A percentile compares a stretch with the other conserved stretches of the same genome.
These are phyloP conservation scores for Mylabris sibirica DNA, from an alignment of 2,888 invertebrate species.

Conservation along the genomic window DNA sequence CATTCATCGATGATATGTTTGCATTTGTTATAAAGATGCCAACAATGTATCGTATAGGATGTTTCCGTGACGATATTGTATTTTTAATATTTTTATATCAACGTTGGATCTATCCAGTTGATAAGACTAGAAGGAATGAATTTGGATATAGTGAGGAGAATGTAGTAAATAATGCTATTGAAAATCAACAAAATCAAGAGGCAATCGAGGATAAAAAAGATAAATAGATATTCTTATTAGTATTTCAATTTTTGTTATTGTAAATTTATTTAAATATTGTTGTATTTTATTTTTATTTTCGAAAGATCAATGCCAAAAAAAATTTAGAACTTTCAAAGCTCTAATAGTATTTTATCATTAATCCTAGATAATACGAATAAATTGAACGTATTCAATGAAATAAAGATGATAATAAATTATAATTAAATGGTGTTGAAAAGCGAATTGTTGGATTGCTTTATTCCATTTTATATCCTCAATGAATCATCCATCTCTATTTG, in stretches of 20 bases:
- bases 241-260: neutral
- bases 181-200: neutral
- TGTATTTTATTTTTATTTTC: neutral
- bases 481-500: neutral
- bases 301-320: neutral
- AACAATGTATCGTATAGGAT: constrained; percentile 96
- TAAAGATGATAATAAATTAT: neutral
- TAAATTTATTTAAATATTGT: neutral
- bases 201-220: constrained; percentile 13
- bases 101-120: constrained; percentile 98
- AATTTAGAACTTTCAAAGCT: neutral
- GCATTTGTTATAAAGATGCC: constrained; percentile 99
- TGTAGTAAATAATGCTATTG: constrained; percentile 27
- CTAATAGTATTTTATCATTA: constrained; percentile 4
- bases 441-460: neutral
- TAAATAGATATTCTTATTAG: constrained; percentile 3
- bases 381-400: neutral
- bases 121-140: constrained; percentile 93
- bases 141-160: constrained; percentile 94
- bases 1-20: constrained; percentile 99
- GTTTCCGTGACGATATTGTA: constrained; percentile 98
- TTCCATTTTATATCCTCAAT: neutral
- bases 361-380: neutral
- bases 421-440: neutral
- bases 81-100: constrained; percentile 99